Evolutionary conservation across 2,113 vertebrate species (phyloP).

Genomic region (Gymnocephalus cernua): DNA sequence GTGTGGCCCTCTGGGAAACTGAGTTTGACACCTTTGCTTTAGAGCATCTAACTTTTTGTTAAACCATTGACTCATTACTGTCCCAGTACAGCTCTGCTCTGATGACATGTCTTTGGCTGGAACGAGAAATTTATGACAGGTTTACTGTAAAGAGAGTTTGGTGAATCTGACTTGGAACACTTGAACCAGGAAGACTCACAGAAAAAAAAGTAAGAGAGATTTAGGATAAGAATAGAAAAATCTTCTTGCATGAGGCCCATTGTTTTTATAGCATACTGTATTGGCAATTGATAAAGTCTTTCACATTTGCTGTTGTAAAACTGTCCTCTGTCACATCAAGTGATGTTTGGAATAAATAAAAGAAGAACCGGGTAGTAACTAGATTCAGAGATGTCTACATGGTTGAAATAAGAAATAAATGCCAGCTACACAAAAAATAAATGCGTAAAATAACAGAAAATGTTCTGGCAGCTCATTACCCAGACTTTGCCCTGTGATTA

Average conservation of each 20-base stretch:
- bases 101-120: no score
- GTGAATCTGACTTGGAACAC: not conserved
- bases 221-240: not conserved
- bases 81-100: no score
- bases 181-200: not conserved
- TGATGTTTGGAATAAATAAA: not conserved
- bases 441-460: no score
- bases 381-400: not conserved
- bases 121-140: no score
- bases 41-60: not conserved
- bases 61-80: not conserved
- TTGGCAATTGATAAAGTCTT: not conserved
- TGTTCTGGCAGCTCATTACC: no score
- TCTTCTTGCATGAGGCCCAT: not conserved
- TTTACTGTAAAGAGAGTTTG: not conserved
- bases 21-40: no score
- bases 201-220: not conserved
- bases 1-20: no score
- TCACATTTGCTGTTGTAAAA: not conserved
- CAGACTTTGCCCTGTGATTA: no score
- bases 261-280: not conserved
- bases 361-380: not conserved
- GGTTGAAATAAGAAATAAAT: conserved; percentile 6
- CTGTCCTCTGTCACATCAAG: not conserved
- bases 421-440: not conserved